Conservation (phyloP, 2,113 vertebrate species). For the Piaya cayana region DNA sequence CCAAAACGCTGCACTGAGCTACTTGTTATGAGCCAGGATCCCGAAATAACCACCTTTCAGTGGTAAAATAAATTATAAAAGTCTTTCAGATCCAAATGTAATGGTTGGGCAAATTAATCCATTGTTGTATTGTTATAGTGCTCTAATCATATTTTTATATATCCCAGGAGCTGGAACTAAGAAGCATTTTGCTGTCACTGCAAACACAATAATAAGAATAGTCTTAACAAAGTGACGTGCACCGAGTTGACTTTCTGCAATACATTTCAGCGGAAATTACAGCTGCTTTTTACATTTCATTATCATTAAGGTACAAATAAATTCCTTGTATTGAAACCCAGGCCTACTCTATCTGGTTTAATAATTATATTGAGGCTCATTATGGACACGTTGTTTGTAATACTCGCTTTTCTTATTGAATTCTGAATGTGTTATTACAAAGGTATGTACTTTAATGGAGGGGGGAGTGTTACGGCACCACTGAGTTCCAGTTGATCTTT, state of each 20-base stretch:
- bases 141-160: constrained; percentile 73
- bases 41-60: constrained; percentile 65
- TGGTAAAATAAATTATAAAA: constrained; percentile 67
- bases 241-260: constrained; percentile 67
- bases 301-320: constrained; percentile 70
- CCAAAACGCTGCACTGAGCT: neutral
- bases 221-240: constrained; percentile 73
- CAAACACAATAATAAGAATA: constrained; percentile 74
- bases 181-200: constrained; percentile 70
- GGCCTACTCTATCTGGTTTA: constrained; percentile 63
- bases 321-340: constrained; percentile 55
- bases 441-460: constrained; percentile 54
- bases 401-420: constrained; percentile 54
- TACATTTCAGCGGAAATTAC: constrained; percentile 68
- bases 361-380: constrained; percentile 67
- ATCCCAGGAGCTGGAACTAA: constrained; percentile 68
- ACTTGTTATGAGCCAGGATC: constrained; percentile 40
- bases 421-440: constrained; percentile 55
- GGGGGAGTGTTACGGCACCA: constrained; percentile 26
- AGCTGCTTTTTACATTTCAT: constrained; percentile 70
- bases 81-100: constrained; percentile 45
- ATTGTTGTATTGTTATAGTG: constrained; percentile 71
- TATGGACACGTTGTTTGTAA: constrained; percentile 70
- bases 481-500: constrained; percentile 66
- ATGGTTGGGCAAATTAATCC: constrained; percentile 69